These are phyloP conservation scores for Laticauda colubrina DNA, from an alignment of 2,113 vertebrate species.

Conservation along the genomic window DNA sequence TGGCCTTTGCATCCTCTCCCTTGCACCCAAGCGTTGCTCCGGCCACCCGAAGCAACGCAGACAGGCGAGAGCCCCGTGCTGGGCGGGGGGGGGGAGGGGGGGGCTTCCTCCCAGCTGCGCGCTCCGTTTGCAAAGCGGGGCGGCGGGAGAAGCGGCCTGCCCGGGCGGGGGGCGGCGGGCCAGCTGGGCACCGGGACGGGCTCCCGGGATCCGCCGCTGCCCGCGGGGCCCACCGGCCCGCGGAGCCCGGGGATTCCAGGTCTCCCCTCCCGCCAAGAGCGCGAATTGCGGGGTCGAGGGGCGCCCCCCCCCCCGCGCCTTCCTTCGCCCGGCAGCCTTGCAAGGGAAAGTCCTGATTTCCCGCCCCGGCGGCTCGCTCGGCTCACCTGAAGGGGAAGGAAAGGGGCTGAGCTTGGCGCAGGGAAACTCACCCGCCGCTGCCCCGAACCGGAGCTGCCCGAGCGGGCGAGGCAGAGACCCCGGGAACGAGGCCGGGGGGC, in stretches of 20 bases:
- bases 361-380: constrained; percentile 68
- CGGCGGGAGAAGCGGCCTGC: too few relatives aligned
- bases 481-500: background rate
- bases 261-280: constrained; percentile 56
- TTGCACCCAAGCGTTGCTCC: background rate
- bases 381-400: constrained; percentile 68
- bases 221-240: too few relatives aligned
- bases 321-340: constrained; percentile 66
- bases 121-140: too few relatives aligned
- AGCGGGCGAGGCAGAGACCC: background rate
- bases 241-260: constrained; percentile 34
- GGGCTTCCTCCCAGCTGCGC: too few relatives aligned
- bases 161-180: too few relatives aligned
- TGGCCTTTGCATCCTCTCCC: too few relatives aligned
- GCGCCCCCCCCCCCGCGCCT: constrained; percentile 45
- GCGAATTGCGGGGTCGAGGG: constrained; percentile 68
- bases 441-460: background rate
- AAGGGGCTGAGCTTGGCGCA: constrained; percentile 53
- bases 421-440: constrained; percentile 52
- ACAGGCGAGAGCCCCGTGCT: background rate
- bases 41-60: background rate
- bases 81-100: rapidly evolving
- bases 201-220: too few relatives aligned
- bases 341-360: constrained; percentile 78
- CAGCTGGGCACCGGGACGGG: too few relatives aligned